phyloP scores from a whole-genome alignment of 2,113 vertebrate genomes.

The Rhinoptilus africanus region DNA sequence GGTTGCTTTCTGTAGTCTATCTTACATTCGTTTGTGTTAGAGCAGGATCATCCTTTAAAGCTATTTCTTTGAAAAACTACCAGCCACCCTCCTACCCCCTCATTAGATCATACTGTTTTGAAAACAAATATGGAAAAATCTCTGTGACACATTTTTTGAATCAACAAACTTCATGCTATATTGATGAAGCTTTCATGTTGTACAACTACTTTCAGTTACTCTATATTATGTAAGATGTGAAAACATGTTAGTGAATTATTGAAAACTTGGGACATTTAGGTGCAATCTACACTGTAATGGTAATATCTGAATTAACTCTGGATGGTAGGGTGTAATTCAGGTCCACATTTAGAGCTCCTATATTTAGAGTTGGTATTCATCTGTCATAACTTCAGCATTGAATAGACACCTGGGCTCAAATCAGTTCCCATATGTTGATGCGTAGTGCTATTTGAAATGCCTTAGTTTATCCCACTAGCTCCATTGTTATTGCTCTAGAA shows the following conservation, averaged over 20 bases:
- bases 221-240: background rate
- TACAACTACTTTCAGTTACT: background rate
- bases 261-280: background rate
- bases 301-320: background rate
- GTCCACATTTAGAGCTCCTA: background rate
- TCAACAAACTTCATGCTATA: background rate
- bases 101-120: background rate
- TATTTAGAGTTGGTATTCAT: background rate
- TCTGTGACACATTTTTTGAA: background rate
- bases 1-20: background rate
- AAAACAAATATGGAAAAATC: background rate
- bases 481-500: background rate
- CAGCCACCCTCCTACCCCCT: background rate
- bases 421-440: background rate
- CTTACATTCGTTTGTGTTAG: background rate
- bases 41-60: background rate
- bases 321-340: background rate
- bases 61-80: background rate
- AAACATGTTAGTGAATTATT: background rate
- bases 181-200: background rate
- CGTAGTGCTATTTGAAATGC: background rate
- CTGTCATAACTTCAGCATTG: background rate
- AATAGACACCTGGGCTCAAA: background rate
- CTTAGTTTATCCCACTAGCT: background rate
- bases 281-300: background rate